Base-by-base conservation (phyloP, 2,888 invertebrate species). In the Plagodis pulveraria region DNA sequence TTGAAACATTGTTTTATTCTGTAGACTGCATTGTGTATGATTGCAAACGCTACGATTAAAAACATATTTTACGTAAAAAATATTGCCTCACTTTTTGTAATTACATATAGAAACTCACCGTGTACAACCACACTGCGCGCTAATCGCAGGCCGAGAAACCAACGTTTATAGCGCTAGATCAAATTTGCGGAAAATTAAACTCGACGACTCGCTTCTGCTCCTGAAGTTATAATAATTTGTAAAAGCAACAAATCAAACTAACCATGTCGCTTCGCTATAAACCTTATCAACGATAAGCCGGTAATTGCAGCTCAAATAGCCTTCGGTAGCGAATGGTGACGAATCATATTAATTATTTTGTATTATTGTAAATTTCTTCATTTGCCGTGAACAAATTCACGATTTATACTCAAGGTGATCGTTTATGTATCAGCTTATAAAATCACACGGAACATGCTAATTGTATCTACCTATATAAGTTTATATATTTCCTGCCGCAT, bases 171-270 rank as follows among this genome's bases (percentile, higher is more conserved):
- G 85, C 80, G 78, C 77, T 77, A 80, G 80, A 84, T 89, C 83
- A 90, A 90, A 91, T 87, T 89, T 91, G 90, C 91, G 91, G 86
- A 89, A 91, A 92, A 92, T 91, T 91, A 84, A 84, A 88, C 83
- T 80, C 73, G 76, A 76, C 76, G 80, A 78, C 80, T 86, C 84
- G 85, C 77, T 76, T 73, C 76, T 75, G 78, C 74, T 81, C 80
- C 81, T 79, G 81, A 84, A 86, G 86, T 85, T 87, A 89, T 86
- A 85, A 88, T 87, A 90, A 90, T 90, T 89, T 85, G 83, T 87
- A 79, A 89, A 87, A 87, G 83, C 83, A 85, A 85, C 83, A 79
- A 74, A 65, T 86, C 85, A 87, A 92, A 92, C 91, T 91, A 91
- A 91, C 91, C 91, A 86, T 90, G 82, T 86, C 89, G 89, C 59